Evolutionary conservation across 2,113 vertebrate species (phyloP), one percentile per base, ranked within the genome.

Genomic region (Microcebus jonahi): DNA sequence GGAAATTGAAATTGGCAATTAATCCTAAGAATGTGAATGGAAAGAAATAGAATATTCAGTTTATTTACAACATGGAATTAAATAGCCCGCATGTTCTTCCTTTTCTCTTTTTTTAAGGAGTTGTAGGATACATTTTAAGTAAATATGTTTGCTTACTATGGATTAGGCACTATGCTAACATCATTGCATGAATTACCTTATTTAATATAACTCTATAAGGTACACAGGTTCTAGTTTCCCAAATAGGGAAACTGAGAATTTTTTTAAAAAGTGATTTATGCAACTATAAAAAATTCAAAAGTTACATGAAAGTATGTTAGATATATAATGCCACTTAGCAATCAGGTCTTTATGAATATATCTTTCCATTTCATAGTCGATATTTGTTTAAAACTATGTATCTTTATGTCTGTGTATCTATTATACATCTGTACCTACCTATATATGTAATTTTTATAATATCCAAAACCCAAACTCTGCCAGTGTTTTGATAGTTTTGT

Each of bases 1-100:
- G 36, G 63, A 77, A 91, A 88, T 61, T 81, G n/a, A 73, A 96
- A 75, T 84, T 61, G 59, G 45, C 67, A 86, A n/a, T 65, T 63
- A 80, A 75, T 39, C 48, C 8, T 55, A 84, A 97, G 67, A 76
- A 90, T 77, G 13, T 82, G 3, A 89, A 84, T 65, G 0, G 21
- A 57, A 70, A 90, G 65, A 79, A 67, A 53, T 7, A 23, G 34
- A 76, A 31, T 77, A 39, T 82, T 76, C 53, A 76, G 8, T 73
- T 59, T n/a, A 80, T 25, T 91, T 88, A 65, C 59, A 59, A 88
- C 15, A 31, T 9, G 36, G 48, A 59, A 71, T 75, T 71, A 57
- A 91, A 71, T 55, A 84, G 82, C 21, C 50, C 36, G 1, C 3
- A 25, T 27, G 4, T 82, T 93, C 34, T 4, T 50, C 17, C 23